Evolutionary conservation across 2,888 invertebrate genomes (phyloP).

Genomic region (Liposcelis brunnea): DNA sequence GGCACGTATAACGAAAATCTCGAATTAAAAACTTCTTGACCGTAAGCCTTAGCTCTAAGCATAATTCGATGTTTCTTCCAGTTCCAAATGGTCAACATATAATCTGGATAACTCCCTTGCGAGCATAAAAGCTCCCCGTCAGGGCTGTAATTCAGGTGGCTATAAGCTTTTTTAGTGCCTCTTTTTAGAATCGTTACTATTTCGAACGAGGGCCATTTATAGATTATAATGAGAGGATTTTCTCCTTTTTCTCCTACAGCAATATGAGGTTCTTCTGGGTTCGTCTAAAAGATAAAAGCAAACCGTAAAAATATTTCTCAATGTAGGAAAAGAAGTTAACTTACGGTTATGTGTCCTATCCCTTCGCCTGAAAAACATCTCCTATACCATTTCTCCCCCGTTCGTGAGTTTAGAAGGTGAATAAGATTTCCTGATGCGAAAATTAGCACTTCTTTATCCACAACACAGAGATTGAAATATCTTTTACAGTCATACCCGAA

Average conservation of each 20-base stretch:
- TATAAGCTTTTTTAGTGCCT: conserved; percentile 57
- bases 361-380: conserved; percentile 61
- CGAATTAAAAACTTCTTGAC: conserved; percentile 60
- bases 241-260: conserved; percentile 71
- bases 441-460: conserved; percentile 53
- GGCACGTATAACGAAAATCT: conserved; percentile 67
- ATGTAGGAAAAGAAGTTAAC: conserved; percentile 22
- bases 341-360: conserved; percentile 61
- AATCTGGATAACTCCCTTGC: conserved; percentile 74
- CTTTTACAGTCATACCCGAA: conserved; percentile 74
- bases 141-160: conserved; percentile 57
- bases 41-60: conserved; percentile 63
- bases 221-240: conserved; percentile 60
- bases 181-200: conserved; percentile 53
- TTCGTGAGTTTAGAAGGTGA: conserved; percentile 53
- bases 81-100: conserved; percentile 74
- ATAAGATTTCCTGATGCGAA: conserved; percentile 71
- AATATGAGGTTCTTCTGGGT: conserved; percentile 43
- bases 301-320: conserved; percentile 17
- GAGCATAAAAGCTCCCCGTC: conserved; percentile 65
- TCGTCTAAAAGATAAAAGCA: conserved; percentile 29
- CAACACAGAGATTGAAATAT: conserved; percentile 59
- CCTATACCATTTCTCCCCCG: conserved; percentile 46
- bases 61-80: conserved; percentile 63
- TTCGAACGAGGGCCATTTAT: conserved; percentile 65